Base-by-base conservation (phyloP, 2,113 vertebrate genomes). In the Nettapus auritus region DNA sequence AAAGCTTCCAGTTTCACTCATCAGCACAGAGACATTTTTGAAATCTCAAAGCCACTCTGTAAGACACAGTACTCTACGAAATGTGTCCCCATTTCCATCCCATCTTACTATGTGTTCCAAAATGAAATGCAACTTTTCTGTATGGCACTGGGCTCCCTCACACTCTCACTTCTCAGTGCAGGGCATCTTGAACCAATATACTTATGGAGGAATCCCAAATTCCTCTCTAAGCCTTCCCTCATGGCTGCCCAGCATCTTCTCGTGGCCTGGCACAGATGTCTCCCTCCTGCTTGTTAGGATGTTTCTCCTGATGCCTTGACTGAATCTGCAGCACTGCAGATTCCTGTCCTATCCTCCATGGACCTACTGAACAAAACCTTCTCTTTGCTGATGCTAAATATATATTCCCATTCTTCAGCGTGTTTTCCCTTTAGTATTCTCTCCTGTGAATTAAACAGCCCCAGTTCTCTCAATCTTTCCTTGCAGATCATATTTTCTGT, bases 331-430 rank as follows among this genome's bases (percentile, higher is more conserved):
- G 40, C 0, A 1, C 20, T 69, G 77, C 21, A 5, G 56, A 31
- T 76, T 80, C 59, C 76, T 77, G 0, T 74, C 62, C 46, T 90
- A 38, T 53, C 66, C 80, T 85, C 48, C 9, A 14, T 3, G 69
- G 23, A 56, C 59, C 16, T 59, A 17, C 9, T 3, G 50, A 87
- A 15, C 50, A 66, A 84, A 82, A 66, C 33, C 20, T 38, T 23
- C 82, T 31, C 55, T 36, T 44, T n/a, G 40, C 88, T 80, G 33
- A 6, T 23, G 11, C 71, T 55, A 23, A 67, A 42, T 62, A 8
- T 2, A 25, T 13, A 1, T 62, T 48, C 60, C 66, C 52, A n/a
- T 5, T 6, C 56, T 0, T 1, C 8, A 82, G 16, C 29, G 23
- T 52, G 23, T 50, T 88, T 50, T 76, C 46, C n/a, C 57, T 55